These are phyloP conservation scores for Dasysyrphus tricinctus DNA, from an alignment of 2,888 invertebrate genomes.

Conservation along the genomic window DNA sequence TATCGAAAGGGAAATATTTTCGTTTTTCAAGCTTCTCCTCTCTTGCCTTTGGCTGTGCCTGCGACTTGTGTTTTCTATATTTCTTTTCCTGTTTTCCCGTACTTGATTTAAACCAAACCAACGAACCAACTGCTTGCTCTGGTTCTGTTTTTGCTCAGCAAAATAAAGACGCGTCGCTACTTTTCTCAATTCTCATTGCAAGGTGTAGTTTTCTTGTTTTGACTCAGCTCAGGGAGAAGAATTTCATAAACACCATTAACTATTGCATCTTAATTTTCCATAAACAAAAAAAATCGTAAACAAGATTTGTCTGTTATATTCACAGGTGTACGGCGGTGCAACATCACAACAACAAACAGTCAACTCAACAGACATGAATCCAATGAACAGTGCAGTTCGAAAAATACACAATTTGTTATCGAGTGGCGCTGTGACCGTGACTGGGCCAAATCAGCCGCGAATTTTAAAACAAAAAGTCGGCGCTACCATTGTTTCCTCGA, in stretches of 20 bases:
- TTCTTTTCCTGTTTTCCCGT: conserved; percentile 7
- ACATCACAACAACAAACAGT: conserved; percentile 65
- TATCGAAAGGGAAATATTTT: conserved; percentile 59
- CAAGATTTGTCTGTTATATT: conserved; percentile 6
- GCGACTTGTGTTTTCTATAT: conserved; percentile 30
- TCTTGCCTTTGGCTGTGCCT: not conserved
- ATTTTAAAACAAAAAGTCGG: conserved; percentile 81
- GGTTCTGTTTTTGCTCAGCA: not conserved
- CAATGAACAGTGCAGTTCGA: conserved; percentile 82
- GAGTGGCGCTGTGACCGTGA: conserved; percentile 83
- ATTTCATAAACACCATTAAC: conserved; percentile 38
- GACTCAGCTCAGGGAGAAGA: not conserved
- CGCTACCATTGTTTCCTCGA: conserved; percentile 76
- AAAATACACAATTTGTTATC: conserved; percentile 83
- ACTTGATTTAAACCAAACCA: not conserved
- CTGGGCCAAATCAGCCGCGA: conserved; percentile 83
- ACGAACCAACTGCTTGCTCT: not conserved
- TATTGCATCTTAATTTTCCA: conserved; percentile 18
- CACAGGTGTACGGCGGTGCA: conserved; percentile 61
- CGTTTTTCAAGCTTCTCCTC: not conserved
- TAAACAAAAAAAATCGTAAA: not conserved
- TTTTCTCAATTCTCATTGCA: conserved; percentile 48
- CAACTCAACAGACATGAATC: conserved; percentile 77
- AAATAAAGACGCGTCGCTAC: conserved; percentile 61
- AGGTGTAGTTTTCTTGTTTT: conserved; percentile 17